Percentiles rank a stretch among this genome's conserved stretches.
These are phyloP conservation scores for Osedax frankpressi DNA, from an alignment of 2,888 invertebrate species.

Conservation along the genomic window DNA sequence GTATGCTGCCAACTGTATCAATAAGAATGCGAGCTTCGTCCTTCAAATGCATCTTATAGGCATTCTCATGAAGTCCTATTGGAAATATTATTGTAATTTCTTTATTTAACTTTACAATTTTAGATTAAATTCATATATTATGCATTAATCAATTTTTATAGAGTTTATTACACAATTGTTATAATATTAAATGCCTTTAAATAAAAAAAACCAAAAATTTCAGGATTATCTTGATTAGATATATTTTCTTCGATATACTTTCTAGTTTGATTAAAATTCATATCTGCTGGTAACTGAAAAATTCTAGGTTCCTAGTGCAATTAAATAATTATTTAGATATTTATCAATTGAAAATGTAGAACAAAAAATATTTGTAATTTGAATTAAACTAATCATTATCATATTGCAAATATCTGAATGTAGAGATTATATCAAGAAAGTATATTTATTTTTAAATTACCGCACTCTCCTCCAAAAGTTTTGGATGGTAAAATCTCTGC, in stretches of 20 bases:
- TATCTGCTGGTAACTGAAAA: neutral
- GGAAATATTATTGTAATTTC: too few relatives aligned
- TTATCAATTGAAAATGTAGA: too few relatives aligned
- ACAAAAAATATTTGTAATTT: too few relatives aligned
- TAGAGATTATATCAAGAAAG: too few relatives aligned
- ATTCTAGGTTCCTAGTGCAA: conserved; percentile 22
- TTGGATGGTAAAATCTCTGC: conserved; percentile 37
- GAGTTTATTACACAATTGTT: too few relatives aligned
- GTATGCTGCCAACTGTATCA: conserved; percentile 38
- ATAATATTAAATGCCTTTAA: too few relatives aligned
- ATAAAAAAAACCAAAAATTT: conserved; percentile 34
- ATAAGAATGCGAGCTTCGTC: conserved; percentile 36
- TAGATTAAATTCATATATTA: too few relatives aligned
- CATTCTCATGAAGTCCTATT: conserved; percentile 43
- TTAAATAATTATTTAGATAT: neutral
- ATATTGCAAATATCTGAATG: too few relatives aligned
- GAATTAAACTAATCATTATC: too few relatives aligned
- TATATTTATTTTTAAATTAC: too few relatives aligned
- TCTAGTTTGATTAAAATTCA: neutral
- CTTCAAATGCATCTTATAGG: conserved; percentile 41
- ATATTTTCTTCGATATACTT: neutral
- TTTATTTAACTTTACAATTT: too few relatives aligned
- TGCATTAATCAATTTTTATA: too few relatives aligned
- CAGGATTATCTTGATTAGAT: conserved; percentile 27
- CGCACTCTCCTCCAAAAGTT: conserved; percentile 13